A percentile compares a stretch with the other conserved stretches of the same genome.
phyloP scores from a whole-genome alignment of 2,888 invertebrate species.

The Rhamphomyia laevipes region DNA sequence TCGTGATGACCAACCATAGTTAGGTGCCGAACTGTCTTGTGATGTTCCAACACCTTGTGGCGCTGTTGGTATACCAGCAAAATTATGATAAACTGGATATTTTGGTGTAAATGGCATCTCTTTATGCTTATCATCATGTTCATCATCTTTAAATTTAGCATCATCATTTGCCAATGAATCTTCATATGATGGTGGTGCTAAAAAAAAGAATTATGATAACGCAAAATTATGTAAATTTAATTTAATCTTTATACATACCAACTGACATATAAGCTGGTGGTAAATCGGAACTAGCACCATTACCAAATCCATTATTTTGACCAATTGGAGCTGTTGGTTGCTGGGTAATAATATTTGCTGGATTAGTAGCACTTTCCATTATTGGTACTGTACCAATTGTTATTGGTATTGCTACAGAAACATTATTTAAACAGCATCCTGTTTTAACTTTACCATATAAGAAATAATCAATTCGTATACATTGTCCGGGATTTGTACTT shows the following conservation, averaged over 20 bases:
- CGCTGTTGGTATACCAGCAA: not conserved
- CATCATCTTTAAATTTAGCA: constrained; percentile 8
- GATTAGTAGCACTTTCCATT: not conserved
- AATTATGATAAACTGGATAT: constrained; percentile 10
- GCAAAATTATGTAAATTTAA: not conserved
- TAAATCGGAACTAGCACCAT: not conserved
- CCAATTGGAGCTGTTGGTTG: constrained; percentile 4
- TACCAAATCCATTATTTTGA: not conserved
- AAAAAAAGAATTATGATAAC: not conserved
- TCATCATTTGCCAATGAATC: constrained; percentile 3
- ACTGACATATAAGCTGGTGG: not conserved
- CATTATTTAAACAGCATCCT: constrained; percentile 28
- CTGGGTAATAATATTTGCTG: constrained; percentile 1
- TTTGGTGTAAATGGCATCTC: constrained; percentile 7
- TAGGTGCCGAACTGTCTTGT: too few species aligned
- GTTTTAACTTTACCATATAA: constrained; percentile 27
- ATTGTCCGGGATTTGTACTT: constrained; percentile 37
- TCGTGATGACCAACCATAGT: too few species aligned
- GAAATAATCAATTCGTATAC: constrained; percentile 29
- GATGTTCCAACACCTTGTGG: too few species aligned
- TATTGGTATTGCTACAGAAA: constrained; percentile 26
- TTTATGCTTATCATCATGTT: constrained; percentile 5
- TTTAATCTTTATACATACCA: not conserved
- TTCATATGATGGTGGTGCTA: constrained; percentile 13
- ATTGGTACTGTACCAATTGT: constrained; percentile 27